Evolutionary conservation across 1,140 invertebrate species (phyloP).

Genomic region (Drosophila kanapiae): DNA sequence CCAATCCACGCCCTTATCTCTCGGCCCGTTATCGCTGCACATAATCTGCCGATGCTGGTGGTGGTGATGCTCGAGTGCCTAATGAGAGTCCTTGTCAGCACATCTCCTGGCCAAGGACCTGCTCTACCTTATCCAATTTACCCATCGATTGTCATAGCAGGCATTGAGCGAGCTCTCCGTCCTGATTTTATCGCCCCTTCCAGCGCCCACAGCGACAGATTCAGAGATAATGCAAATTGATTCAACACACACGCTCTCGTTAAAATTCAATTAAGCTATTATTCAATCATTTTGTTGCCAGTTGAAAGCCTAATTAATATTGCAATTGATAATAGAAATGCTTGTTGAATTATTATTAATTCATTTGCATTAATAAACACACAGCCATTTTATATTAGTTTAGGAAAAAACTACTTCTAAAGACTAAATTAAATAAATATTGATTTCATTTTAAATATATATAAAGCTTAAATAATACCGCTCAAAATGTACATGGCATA

Average conservation of each 20-base stretch:
- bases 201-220: slow-evolving; percentile 8
- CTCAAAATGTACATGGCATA: too few species aligned
- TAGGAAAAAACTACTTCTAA: accelerated
- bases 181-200: slow-evolving; percentile 7
- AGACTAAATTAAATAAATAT: too few species aligned
- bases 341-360: neutral
- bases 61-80: slow-evolving; percentile 54
- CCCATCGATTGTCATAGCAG: slow-evolving; percentile 40
- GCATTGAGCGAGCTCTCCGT: slow-evolving; percentile 63
- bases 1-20: slow-evolving; percentile 58
- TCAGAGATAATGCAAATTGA: slow-evolving; percentile 8
- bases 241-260: slow-evolving; percentile 12
- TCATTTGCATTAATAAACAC: neutral
- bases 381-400: neutral
- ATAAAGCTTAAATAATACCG: neutral
- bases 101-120: slow-evolving; percentile 37
- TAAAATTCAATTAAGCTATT: slow-evolving; percentile 20
- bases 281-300: slow-evolving; percentile 1
- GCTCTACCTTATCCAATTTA: slow-evolving; percentile 59
- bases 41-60: slow-evolving; percentile 40
- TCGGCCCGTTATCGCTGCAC: slow-evolving; percentile 67
- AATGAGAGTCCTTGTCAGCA: slow-evolving; percentile 69
- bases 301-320: slow-evolving; percentile 1
- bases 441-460: neutral
- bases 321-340: slow-evolving; percentile 5